These are phyloP conservation scores for Heteropelma amictum DNA, from an alignment of 2,888 invertebrate species.

Conservation along the genomic window DNA sequence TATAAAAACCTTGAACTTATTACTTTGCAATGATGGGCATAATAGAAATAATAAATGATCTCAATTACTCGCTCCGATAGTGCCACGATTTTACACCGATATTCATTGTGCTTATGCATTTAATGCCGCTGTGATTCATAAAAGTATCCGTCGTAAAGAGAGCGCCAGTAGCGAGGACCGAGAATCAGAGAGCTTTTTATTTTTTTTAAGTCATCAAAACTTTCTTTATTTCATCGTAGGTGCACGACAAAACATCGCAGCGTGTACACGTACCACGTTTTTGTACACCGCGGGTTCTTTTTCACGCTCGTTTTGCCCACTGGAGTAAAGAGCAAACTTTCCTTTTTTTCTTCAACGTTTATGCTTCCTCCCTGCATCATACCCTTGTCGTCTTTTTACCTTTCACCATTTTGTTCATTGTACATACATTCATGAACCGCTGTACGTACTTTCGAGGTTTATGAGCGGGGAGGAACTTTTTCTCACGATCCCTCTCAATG, in stretches of 20 bases:
- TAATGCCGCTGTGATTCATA: slow-evolving; percentile 28
- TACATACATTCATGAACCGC: slow-evolving; percentile 34
- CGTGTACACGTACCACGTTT: slow-evolving; percentile 18
- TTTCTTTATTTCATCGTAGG: slow-evolving; percentile 45
- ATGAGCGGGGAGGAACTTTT: slow-evolving; percentile 29
- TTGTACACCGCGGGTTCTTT: slow-evolving; percentile 27
- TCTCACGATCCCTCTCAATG: slow-evolving; percentile 11
- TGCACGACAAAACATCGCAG: slow-evolving; percentile 20
- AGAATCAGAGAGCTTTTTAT: slow-evolving; percentile 38
- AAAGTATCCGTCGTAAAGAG: neutral
- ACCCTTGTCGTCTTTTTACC: slow-evolving; percentile 13
- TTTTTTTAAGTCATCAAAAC: slow-evolving; percentile 45
- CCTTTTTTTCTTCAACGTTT: slow-evolving; percentile 37
- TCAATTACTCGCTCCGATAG: neutral
- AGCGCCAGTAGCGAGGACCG: slow-evolving; percentile 10
- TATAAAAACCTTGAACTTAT: neutral
- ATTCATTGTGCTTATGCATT: slow-evolving; percentile 32
- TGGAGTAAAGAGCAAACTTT: slow-evolving; percentile 50
- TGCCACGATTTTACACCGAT: neutral
- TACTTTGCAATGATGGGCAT: neutral
- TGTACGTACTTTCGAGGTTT: slow-evolving; percentile 46
- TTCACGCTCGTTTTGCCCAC: slow-evolving; percentile 36
- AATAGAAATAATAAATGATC: neutral
- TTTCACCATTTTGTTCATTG: slow-evolving; percentile 33
- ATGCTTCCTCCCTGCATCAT: slow-evolving; percentile 5